Evolutionary conservation across 2,113 vertebrate species (phyloP), one percentile per base, ranked within the genome.

Genomic region (Shinisaurus crocodilurus): DNA sequence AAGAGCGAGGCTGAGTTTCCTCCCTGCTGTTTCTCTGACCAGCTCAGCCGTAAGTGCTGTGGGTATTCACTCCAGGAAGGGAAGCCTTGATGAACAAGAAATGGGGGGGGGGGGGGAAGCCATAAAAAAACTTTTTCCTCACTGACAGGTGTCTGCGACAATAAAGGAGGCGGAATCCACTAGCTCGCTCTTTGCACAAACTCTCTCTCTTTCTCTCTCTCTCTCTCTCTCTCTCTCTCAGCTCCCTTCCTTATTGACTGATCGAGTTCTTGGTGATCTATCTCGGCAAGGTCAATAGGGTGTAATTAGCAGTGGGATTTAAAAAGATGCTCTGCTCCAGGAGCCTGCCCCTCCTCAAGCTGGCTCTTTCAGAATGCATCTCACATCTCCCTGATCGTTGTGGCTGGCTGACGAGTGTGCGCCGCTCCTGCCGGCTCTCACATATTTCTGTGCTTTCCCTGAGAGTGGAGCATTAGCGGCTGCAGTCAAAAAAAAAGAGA

Each of bases 281-380:
- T 89, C 82, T 84, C 87, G 54, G 91, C 89, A 95, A 97, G 96
- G 96, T 97, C 96, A 96, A 94, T 32, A 93, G 86, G 88, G 93
- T 94, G 93, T 91, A 95, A 95, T 96, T 94, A 94, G 94, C 43
- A 90, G 82, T 72, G 81, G 95, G 91, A 67, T 63, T 94, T 67
- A 85, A 85, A 76, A 84, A 25, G 60, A 93, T 95, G 95, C 92
- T 96, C 92, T 95, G 90, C 88, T 95, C 83, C 88, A 50, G 92
- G 90, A 93, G 92, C 82, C 92, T 3, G 25, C 90, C 91, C 91
- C 94, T 96, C 95, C 95, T 93, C 86, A 95, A 95, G 81, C 0
- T 89, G 89, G 92, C 95, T 43, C 90, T 95, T 96, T 95, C 95
- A 69, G 95, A 93, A 97, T 97, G 96, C 97, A 95, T 95, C 95